Evolutionary conservation across 2,113 vertebrate genomes (phyloP).

Genomic region (Labeo catla): DNA sequence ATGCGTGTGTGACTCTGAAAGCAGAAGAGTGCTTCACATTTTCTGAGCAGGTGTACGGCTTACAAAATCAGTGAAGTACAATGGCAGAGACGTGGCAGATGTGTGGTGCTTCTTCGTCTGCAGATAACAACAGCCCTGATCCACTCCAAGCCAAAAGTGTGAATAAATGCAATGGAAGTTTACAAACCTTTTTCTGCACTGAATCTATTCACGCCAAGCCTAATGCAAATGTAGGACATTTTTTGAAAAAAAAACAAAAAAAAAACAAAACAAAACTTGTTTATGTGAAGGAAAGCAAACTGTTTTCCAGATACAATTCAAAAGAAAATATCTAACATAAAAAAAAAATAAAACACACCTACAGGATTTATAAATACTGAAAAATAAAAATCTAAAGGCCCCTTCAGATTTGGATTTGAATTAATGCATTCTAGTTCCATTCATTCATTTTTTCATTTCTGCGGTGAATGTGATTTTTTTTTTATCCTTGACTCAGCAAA

Average conservation of each 20-base stretch:
- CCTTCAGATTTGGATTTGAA: background rate
- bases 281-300: background rate
- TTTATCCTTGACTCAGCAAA: background rate
- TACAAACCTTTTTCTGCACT: background rate
- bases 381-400: background rate
- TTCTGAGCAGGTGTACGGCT: slow-evolving; percentile 27
- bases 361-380: background rate
- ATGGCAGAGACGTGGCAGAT: background rate
- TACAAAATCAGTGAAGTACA: background rate
- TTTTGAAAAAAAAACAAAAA: background rate
- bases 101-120: background rate
- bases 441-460: no score
- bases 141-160: background rate
- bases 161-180: background rate
- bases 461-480: no score
- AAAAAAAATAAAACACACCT: background rate
- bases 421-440: no score
- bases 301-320: background rate
- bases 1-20: background rate
- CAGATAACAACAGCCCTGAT: slow-evolving; percentile 3
- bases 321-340: background rate
- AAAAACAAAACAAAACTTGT: background rate
- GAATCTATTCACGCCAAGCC: background rate
- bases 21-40: background rate
- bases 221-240: background rate